Base-by-base conservation (phyloP, 92 coral and sea anemone species). In the Paramuricea clavata region DNA sequence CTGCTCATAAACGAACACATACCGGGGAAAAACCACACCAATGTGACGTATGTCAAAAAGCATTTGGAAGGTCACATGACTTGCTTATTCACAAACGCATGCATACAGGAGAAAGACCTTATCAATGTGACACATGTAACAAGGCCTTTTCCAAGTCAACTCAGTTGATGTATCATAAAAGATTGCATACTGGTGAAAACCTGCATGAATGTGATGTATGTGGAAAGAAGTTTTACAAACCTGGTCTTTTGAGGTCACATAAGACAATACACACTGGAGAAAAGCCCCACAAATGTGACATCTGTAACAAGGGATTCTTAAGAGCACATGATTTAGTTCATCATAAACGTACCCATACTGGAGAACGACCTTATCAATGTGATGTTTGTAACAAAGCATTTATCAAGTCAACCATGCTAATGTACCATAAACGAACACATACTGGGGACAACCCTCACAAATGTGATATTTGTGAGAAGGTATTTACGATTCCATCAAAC, bases 41-140 rank as follows among this genome's bases (percentile, higher is more conserved):
- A 28, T 65, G 72, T 65, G 72, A 65, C 28, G 41, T 65, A 30
- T 65, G 72, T 25, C 11, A 33, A 33, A 30, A 33, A 65, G 72
- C 39, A 33, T 65, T 65, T 65, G 12, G 41, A 19, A 65, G 72
- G 39, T 30, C 72, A 28, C 39, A 65, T 65, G 72, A 65, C 28
- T 65, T 65, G 13, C 10, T 65, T 65, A 65, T 65, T 65, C 72
- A 65, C 13, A 65, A 2, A 28, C 72, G 72, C 19, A 28, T 33
- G 35, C 72, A 65, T 65, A 65, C 72, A 11, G 72, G 72, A n/a
- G 72, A 65, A 26, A 25, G 72, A 16, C 72, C 72, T 33, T 65
- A 65, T 30, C 16, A 65, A 65, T 65, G 72, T 65, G 72, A 65
- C n/a, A 65, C 41, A 9, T 65, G 72, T 31, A 33, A 65, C 19